These are phyloP conservation scores for Scaptomyza graminum DNA, from an alignment of 1,140 invertebrate species.

Conservation along the genomic window DNA sequence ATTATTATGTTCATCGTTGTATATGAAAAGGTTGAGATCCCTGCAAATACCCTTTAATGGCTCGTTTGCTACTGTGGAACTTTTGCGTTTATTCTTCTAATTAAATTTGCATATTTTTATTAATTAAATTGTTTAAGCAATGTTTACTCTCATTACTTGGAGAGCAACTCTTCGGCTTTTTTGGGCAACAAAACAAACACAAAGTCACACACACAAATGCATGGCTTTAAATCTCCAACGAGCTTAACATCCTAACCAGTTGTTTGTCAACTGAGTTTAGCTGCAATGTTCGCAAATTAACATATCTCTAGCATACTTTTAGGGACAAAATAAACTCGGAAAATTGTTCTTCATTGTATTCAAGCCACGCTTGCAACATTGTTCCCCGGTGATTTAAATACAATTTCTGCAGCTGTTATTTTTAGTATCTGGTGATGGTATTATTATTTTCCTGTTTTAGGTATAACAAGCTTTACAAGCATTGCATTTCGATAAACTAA, in stretches of 20 bases:
- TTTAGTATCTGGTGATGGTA: slow-evolving; percentile 41
- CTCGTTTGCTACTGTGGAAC: slow-evolving; percentile 1
- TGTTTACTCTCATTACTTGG: slow-evolving; percentile 52
- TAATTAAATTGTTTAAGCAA: slow-evolving; percentile 75
- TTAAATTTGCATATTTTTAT: slow-evolving; percentile 82
- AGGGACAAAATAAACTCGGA: slow-evolving; percentile 18
- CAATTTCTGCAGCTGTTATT: slow-evolving; percentile 22
- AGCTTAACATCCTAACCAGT: slow-evolving; percentile 24
- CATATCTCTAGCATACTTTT: slow-evolving; percentile 36
- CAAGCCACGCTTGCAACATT: slow-evolving; percentile 36
- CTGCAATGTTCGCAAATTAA: slow-evolving; percentile 44
- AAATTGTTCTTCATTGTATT: slow-evolving; percentile 55
- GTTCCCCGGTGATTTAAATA: slow-evolving; percentile 19
- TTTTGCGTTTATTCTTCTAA: slow-evolving; percentile 53
- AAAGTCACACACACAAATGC: slow-evolving; percentile 16
- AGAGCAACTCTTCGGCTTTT: slow-evolving; percentile 19
- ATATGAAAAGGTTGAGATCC: not conserved
- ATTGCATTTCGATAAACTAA: too few species aligned
- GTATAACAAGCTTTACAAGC: slow-evolving; percentile 3
- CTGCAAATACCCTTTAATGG: slow-evolving; percentile 42
- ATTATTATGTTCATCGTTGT: slow-evolving; percentile 31
- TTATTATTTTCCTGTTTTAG: slow-evolving; percentile 16
- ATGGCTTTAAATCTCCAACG: slow-evolving; percentile 45
- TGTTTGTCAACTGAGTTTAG: slow-evolving; percentile 6
- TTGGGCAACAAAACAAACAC: slow-evolving; percentile 19